Conservation (phyloP, 2,113 vertebrate species). For the Eubucco bourcierii region DNA sequence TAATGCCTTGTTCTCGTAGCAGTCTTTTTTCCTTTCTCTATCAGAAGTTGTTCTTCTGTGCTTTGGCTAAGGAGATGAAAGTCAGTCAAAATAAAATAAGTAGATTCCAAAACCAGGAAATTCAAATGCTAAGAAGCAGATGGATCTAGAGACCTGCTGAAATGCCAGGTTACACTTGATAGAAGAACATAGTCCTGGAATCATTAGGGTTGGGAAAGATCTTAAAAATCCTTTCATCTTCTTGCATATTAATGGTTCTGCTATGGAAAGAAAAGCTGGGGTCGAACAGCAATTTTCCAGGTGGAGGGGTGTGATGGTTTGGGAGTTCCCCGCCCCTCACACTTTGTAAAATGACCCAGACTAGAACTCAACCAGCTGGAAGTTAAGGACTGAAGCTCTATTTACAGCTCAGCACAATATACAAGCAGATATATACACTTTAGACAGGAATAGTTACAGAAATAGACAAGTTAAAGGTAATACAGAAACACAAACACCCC, state of each 20-base stretch:
- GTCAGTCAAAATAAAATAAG: background rate
- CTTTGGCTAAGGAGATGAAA: background rate
- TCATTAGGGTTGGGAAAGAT: too few species aligned
- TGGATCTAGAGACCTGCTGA: background rate
- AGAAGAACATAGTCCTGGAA: background rate
- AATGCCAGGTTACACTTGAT: background rate
- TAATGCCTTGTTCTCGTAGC: background rate
- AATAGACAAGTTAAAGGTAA: too few species aligned
- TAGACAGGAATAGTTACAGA: too few species aligned
- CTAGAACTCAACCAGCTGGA: too few species aligned
- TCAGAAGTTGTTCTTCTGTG: background rate
- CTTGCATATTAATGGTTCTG: background rate
- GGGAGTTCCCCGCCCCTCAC: too few species aligned
- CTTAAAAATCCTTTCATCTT: background rate
- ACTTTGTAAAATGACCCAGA: too few species aligned
- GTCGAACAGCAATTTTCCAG: background rate
- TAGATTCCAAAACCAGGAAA: background rate
- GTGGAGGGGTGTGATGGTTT: background rate
- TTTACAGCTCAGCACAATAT: too few species aligned
- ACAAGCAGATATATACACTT: too few species aligned
- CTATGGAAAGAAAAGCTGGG: background rate
- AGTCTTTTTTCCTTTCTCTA: background rate
- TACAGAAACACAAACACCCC: too few species aligned
- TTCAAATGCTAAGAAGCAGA: background rate
- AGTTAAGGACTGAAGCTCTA: too few species aligned